Evolutionary conservation across 2,113 vertebrate species (phyloP).

Genomic region (Dipodomys merriami): DNA sequence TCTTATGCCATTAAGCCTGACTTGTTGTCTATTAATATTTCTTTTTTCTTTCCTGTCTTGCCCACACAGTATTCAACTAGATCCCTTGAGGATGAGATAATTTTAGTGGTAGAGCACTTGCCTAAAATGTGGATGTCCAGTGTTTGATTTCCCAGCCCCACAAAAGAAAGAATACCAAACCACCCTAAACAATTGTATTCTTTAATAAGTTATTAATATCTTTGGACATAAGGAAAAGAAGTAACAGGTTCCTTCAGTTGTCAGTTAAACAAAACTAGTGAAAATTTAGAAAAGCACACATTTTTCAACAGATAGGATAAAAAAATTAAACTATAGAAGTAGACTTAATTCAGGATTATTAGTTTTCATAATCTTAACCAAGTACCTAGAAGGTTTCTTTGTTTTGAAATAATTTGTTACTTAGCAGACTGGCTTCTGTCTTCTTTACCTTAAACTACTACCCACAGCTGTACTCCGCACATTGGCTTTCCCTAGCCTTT

Average conservation of each 20-base stretch:
- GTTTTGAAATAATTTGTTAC: slow-evolving; percentile 7
- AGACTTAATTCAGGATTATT: slow-evolving; percentile 11
- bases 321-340: slow-evolving; percentile 10
- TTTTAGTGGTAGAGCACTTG: background rate
- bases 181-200: background rate
- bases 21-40: slow-evolving; percentile 29
- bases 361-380: background rate
- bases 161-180: no score
- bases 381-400: background rate
- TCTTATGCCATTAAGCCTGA: slow-evolving; percentile 8
- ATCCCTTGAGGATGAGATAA: background rate
- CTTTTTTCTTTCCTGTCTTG: background rate
- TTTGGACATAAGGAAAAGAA: background rate
- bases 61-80: background rate
- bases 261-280: slow-evolving; percentile 20
- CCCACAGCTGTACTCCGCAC: background rate
- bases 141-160: background rate
- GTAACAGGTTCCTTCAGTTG: slow-evolving; percentile 31
- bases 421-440: background rate
- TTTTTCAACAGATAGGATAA: slow-evolving; percentile 45
- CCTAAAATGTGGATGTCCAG: background rate
- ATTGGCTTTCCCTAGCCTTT: background rate
- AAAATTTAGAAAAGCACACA: slow-evolving; percentile 42
- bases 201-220: slow-evolving; percentile 43
- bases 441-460: background rate